Evolutionary conservation across 2,797 vertebrate genomes (phyloP).

Genomic region (Pseudotriccus pelzelni): DNA sequence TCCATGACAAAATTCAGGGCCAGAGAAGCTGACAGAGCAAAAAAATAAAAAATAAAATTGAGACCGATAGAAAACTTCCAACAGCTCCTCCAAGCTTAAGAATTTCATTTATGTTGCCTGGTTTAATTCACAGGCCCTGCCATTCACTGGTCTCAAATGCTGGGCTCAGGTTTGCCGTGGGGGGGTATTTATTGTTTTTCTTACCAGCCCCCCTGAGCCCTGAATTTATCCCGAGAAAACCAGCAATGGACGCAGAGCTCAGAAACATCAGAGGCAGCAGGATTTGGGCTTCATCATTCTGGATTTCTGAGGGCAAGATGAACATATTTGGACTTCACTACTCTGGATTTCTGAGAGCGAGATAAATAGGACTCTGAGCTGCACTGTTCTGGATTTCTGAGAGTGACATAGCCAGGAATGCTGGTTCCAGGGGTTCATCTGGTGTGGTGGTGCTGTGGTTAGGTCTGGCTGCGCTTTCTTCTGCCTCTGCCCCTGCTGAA

Average conservation of each 20-base stretch:
- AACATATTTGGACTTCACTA: no score
- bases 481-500: not conserved
- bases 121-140: not conserved
- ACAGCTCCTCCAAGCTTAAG: not conserved
- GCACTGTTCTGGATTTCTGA: not conserved
- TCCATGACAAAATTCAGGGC: slow-evolving; percentile 29
- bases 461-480: not conserved
- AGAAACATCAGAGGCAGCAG: not conserved
- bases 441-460: not conserved
- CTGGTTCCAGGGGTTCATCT: not conserved
- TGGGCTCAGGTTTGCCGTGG: not conserved
- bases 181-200: not conserved
- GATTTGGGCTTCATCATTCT: not conserved
- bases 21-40: slow-evolving; percentile 21
- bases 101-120: not conserved
- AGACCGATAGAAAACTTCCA: not conserved
- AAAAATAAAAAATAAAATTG: slow-evolving; percentile 1
- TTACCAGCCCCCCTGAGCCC: not conserved
- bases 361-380: no score
- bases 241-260: not conserved
- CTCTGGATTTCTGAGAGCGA: no score
- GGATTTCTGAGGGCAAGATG: not conserved
- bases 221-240: not conserved
- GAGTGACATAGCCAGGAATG: not conserved
- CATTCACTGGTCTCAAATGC: not conserved